Evolutionary conservation across 2,888 invertebrate species (phyloP).

Genomic region (Polymixis lichenea): DNA sequence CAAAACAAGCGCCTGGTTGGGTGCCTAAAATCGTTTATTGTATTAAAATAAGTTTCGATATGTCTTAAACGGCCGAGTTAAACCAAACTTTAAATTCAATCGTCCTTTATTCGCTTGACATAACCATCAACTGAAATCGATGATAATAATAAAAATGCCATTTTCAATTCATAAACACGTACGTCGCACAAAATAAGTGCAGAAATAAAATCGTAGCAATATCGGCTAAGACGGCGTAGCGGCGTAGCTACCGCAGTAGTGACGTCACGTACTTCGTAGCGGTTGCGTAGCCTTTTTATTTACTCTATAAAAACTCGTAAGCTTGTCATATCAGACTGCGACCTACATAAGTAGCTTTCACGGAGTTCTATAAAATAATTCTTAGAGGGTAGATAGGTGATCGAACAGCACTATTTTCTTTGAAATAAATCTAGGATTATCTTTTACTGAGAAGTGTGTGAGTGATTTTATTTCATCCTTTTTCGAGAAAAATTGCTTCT

Average conservation of each 20-base stretch:
- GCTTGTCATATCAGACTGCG: conserved; percentile 27
- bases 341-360: conserved; percentile 37
- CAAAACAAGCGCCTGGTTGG: no score
- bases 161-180: conserved; percentile 1
- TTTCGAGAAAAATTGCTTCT: no score
- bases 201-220: conserved; percentile 26
- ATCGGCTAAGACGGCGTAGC: conserved; percentile 33
- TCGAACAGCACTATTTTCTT: conserved; percentile 10
- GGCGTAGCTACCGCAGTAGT: conserved; percentile 28
- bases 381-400: neutral
- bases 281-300: conserved; percentile 55
- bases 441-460: neutral
- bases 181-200: conserved; percentile 4
- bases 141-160: neutral
- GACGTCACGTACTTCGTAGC: conserved; percentile 57
- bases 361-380: conserved; percentile 7
- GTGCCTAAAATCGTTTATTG: neutral
- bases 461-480: no score
- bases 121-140: neutral
- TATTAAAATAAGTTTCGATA: neutral
- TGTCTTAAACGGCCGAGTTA: neutral
- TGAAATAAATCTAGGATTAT: conserved; percentile 8
- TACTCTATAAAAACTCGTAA: conserved; percentile 37
- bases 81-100: neutral
- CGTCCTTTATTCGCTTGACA: neutral